These are phyloP conservation scores for Recurvirostra avosetta DNA, from an alignment of 2,113 vertebrate species.

Conservation along the genomic window DNA sequence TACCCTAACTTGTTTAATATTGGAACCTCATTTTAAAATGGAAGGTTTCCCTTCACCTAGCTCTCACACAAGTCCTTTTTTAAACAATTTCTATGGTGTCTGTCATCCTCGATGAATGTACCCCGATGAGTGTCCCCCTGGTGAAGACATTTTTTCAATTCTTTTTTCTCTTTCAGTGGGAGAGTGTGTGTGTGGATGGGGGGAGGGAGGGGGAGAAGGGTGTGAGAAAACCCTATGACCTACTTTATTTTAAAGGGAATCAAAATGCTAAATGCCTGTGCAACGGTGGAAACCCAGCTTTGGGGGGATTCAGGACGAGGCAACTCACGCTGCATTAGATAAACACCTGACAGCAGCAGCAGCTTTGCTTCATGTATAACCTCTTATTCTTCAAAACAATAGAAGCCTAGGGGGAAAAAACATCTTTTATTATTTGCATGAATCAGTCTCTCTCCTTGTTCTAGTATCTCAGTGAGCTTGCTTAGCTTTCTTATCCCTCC, in stretches of 20 bases:
- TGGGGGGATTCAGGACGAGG: rapidly evolving
- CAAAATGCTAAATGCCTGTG: neutral
- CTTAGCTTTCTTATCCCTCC: neutral
- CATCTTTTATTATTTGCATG: neutral
- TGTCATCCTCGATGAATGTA: neutral
- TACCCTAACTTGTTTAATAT: neutral
- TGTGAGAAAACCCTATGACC: neutral
- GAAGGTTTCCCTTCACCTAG: neutral
- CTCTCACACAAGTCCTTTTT: neutral
- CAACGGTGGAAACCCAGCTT: neutral
- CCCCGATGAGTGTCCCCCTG: neutral
- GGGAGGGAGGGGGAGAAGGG: neutral
- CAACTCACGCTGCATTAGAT: neutral
- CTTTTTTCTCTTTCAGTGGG: neutral
- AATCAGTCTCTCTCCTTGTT: neutral
- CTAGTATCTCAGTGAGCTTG: neutral
- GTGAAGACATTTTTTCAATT: neutral
- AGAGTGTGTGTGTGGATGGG: neutral
- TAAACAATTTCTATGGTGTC: neutral
- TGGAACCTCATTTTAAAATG: neutral
- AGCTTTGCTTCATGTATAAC: neutral
- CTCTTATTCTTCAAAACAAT: neutral
- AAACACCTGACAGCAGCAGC: neutral
- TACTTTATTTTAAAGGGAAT: neutral
- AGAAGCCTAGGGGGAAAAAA: neutral